phyloP scores from a whole-genome alignment of 2,113 vertebrate genomes.

The Brachypodius melanocephalos region DNA sequence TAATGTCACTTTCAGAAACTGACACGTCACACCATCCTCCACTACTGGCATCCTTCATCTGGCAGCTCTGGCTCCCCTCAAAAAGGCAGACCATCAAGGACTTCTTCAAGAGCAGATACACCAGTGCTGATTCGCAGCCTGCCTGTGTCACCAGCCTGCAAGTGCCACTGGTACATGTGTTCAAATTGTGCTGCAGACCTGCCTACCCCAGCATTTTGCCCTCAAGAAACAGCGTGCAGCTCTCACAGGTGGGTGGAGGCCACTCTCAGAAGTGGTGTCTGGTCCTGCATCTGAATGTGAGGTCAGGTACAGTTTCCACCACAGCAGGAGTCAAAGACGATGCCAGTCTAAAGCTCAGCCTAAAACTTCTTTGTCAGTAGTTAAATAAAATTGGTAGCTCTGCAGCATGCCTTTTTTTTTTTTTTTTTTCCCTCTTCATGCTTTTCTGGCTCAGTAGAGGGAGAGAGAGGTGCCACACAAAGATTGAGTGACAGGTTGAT shows the following conservation, averaged over 20 bases:
- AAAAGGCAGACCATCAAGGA: neutral
- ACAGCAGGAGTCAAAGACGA: neutral
- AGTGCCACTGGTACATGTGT: neutral
- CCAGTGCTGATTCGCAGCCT: neutral
- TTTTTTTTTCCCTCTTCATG: neutral
- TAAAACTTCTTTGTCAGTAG: neutral
- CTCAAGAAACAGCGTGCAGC: neutral
- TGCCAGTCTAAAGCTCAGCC: neutral
- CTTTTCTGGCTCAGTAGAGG: neutral
- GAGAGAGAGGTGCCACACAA: neutral
- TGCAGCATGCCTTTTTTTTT: neutral
- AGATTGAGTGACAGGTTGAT: neutral
- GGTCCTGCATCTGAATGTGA: neutral
- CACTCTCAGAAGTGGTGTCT: neutral
- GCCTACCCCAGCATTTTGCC: neutral
- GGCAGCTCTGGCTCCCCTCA: neutral
- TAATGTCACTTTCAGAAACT: neutral
- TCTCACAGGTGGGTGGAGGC: neutral
- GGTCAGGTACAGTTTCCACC: neutral
- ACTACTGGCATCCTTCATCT: neutral
- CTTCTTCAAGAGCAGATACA: neutral
- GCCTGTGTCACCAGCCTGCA: neutral
- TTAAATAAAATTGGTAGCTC: neutral
- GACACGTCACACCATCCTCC: neutral
- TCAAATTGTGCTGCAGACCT: neutral